phyloP scores from a whole-genome alignment of 2,888 invertebrate genomes.

The Subacronicta megacephala region DNA sequence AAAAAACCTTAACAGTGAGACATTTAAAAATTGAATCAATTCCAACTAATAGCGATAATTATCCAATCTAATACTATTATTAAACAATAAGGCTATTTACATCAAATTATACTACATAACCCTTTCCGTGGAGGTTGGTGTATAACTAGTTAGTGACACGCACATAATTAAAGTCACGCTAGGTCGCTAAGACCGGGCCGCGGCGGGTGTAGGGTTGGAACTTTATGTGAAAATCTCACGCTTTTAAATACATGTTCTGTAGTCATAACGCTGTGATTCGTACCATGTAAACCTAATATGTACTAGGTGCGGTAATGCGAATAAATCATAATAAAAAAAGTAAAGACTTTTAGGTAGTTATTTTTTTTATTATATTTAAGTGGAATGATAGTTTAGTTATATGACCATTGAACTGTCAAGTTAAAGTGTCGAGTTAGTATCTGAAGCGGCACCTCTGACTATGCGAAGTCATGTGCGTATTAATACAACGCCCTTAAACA shows the following conservation, averaged over 20 bases:
- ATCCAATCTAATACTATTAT: slow-evolving; percentile 31
- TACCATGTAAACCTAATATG: background rate
- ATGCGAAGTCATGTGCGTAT: no score
- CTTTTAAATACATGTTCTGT: slow-evolving; percentile 30
- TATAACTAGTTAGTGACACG: slow-evolving; percentile 61
- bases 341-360: no score
- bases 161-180: slow-evolving; percentile 60
- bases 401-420: no score
- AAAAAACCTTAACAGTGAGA: no score
- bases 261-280: slow-evolving; percentile 17
- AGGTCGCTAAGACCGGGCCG: slow-evolving; percentile 21
- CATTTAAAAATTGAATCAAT: slow-evolving; percentile 20
- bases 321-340: no score
- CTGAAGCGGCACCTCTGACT: no score
- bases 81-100: slow-evolving; percentile 44
- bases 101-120: slow-evolving; percentile 42
- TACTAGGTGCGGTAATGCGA: background rate
- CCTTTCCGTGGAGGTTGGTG: slow-evolving; percentile 37
- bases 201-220: slow-evolving; percentile 29
- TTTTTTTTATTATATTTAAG: no score
- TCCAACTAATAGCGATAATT: slow-evolving; percentile 16
- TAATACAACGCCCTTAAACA: no score
- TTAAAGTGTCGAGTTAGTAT: no score
- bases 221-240: slow-evolving; percentile 47
- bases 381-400: no score